Percentiles rank a stretch among this genome's conserved stretches.
These are phyloP conservation scores for Ochotona curzoniae DNA, from an alignment of 2,113 vertebrate genomes.

Conservation along the genomic window DNA sequence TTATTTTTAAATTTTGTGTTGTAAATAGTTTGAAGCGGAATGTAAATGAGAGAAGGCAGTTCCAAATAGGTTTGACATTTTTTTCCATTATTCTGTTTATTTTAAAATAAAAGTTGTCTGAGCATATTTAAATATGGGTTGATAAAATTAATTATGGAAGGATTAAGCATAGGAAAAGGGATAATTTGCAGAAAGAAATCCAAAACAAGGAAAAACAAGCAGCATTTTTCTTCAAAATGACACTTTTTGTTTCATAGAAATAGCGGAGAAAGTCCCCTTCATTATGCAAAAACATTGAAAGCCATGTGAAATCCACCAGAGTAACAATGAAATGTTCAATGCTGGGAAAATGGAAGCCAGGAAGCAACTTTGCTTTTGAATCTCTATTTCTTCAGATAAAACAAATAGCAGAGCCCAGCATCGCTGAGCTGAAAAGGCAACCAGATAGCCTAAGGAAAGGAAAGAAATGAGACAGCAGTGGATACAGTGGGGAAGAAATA, in stretches of 20 bases:
- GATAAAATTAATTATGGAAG: not conserved
- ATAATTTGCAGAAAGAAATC: not conserved
- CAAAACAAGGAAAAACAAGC: not conserved
- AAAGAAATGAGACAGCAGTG: not conserved
- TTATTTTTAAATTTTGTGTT: not conserved
- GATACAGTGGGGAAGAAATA: not conserved
- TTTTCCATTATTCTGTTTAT: not conserved
- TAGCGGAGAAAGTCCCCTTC: not conserved
- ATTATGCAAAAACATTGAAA: not conserved
- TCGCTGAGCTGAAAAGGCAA: not conserved
- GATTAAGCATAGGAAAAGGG: not conserved
- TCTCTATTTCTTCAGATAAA: not conserved
- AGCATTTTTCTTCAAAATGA: not conserved
- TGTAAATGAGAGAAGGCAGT: not conserved
- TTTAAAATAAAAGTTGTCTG: constrained; percentile 1
- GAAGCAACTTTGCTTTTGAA: not conserved
- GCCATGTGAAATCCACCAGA: not conserved
- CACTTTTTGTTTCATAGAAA: not conserved
- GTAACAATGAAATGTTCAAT: not conserved
- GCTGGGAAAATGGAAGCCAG: not conserved
- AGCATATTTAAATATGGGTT: not conserved
- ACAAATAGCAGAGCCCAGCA: not conserved
- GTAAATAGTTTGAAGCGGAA: not conserved
- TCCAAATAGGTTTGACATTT: not conserved
- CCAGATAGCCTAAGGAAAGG: not conserved